A percentile compares a stretch with the other conserved stretches of the same genome.
Evolutionary conservation across 2,888 invertebrate species (phyloP).

Genomic region (Leptopilina drosophilae): DNA sequence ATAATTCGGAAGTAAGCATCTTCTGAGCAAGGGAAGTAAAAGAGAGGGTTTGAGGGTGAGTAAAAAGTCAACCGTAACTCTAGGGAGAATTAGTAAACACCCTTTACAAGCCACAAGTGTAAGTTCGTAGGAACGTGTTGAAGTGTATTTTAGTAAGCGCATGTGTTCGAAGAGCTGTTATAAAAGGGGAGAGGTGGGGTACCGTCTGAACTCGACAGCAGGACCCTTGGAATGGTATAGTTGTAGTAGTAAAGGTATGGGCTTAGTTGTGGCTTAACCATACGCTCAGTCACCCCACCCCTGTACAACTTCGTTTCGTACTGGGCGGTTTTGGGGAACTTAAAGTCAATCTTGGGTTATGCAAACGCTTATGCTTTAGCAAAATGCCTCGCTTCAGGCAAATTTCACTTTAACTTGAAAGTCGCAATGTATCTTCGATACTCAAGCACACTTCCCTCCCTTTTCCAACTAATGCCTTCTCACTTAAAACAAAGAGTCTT

Average conservation of each 20-base stretch:
- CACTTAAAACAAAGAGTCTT: slow-evolving; percentile 4
- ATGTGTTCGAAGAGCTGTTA: slow-evolving; percentile 36
- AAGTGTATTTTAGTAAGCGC: slow-evolving; percentile 30
- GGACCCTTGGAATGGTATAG: not conserved
- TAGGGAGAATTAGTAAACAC: slow-evolving; percentile 27
- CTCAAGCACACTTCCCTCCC: not conserved
- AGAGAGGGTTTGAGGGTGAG: not conserved
- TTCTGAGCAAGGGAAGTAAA: too few relatives aligned
- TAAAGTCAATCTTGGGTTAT: slow-evolving; percentile 72
- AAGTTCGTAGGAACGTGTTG: slow-evolving; percentile 38
- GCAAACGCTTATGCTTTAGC: slow-evolving; percentile 67
- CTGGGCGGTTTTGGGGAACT: slow-evolving; percentile 57
- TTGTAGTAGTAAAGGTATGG: not conserved
- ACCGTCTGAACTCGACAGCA: slow-evolving; percentile 5
- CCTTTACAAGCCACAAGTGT: slow-evolving; percentile 19
- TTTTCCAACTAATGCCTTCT: not conserved
- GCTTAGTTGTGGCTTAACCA: slow-evolving; percentile 17
- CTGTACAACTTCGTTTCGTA: slow-evolving; percentile 42
- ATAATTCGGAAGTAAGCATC: too few relatives aligned
- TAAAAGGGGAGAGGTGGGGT: not conserved
- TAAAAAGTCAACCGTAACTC: not conserved
- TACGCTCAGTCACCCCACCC: slow-evolving; percentile 21
- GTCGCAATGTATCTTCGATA: slow-evolving; percentile 27
- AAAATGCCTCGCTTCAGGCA: slow-evolving; percentile 61
- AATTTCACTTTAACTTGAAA: slow-evolving; percentile 49